Base-by-base conservation (phyloP, 2,797 vertebrate species). In the Enteromius paludinosus region DNA sequence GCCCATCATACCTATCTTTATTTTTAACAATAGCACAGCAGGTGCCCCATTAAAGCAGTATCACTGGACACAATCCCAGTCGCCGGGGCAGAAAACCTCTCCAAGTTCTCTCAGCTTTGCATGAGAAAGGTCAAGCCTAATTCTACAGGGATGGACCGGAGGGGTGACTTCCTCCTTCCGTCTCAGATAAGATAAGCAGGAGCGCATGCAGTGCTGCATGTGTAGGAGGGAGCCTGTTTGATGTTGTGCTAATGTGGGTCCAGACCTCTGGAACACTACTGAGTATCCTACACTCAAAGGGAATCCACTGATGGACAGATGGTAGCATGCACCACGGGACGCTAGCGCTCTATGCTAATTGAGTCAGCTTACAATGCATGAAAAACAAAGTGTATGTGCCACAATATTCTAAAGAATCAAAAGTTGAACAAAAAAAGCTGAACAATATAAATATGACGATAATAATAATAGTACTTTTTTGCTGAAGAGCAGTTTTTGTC, bases 121-220 rank as follows among this genome's bases (percentile, higher is more conserved):
- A 90, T 91, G 78, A 86, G 78, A 92, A 87, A 94, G 91, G 91
- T 93, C 90, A 90, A 9, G 6, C 84, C 83, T 84, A 77, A 87
- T 85, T 77, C 87, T 89, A 85, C 81, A 80, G 82, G 84, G 84
- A 84, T 85, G 79, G 71, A 75, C 71, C 78, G 85, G 86, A 85
- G 74, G 87, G 87, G 65, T 47, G 84, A 68, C 75, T 84, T 92
- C 91, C 91, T 91, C 88, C 87, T 91, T 92, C 91, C 89, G 82
- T 85, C 76, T 90, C 83, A 86, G 91, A 91, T 92, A 89, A 90
- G 86, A 86, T 43, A 47, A 66, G 85, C 59, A 73, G 76, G 38
- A 62, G 49, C 54, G 17, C 56, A 77, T 73, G 78, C 86, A 86
- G 85, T 66, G 73, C 64, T 86, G 83, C 70, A 73, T 76, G 75